phyloP scores from a whole-genome alignment of 2,113 vertebrate genomes.

The Illadopsis cleaveri region DNA sequence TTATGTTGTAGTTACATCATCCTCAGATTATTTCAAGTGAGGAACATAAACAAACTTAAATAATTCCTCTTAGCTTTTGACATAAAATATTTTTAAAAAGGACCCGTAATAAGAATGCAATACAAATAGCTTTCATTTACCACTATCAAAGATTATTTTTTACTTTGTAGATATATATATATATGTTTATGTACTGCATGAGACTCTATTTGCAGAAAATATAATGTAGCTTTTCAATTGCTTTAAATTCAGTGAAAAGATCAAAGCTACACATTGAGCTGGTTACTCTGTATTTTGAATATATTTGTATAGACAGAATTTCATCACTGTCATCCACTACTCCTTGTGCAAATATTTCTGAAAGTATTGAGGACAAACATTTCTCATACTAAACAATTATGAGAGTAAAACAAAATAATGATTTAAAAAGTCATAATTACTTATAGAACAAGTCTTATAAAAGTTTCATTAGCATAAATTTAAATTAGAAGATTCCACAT shows the following conservation, averaged over 20 bases:
- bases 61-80: background rate
- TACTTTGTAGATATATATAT: background rate
- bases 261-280: background rate
- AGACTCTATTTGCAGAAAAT: background rate
- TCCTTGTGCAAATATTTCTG: background rate
- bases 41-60: background rate
- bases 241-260: background rate
- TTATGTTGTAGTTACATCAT: background rate
- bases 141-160: background rate
- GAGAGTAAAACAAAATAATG: background rate
- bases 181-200: background rate
- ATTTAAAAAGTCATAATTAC: background rate
- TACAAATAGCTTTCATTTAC: background rate
- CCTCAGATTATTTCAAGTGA: background rate
- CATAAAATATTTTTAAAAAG: background rate
- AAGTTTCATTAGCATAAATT: background rate
- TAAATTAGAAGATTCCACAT: background rate
- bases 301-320: background rate
- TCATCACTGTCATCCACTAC: background rate
- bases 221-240: background rate
- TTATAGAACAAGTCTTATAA: background rate
- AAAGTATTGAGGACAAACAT: background rate
- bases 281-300: background rate
- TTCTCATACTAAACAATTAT: background rate
- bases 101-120: background rate